phyloP scores from a whole-genome alignment of 2,797 vertebrate species.

The Mastacembelus armatus region DNA sequence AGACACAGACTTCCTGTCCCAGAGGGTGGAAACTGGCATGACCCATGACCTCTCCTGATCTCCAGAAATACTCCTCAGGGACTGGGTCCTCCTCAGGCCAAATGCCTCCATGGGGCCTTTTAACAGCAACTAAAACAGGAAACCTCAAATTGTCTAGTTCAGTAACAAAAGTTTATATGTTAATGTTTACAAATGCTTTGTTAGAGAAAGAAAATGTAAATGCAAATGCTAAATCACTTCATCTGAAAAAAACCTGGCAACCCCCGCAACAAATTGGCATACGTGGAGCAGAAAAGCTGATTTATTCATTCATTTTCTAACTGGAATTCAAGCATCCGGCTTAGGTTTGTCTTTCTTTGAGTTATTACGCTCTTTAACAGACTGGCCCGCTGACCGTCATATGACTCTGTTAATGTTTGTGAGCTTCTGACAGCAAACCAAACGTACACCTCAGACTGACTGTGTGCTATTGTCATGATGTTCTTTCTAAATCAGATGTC shows the following conservation, averaged over 20 bases:
- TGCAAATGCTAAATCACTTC: too few species aligned
- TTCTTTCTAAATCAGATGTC: background rate
- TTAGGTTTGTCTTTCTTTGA: slow-evolving; percentile 15
- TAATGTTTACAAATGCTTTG: background rate
- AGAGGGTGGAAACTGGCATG: slow-evolving; percentile 27
- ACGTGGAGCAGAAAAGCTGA: background rate
- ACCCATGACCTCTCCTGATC: slow-evolving; percentile 68
- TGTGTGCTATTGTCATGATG: background rate
- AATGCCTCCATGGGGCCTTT: slow-evolving; percentile 57
- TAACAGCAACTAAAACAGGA: slow-evolving; percentile 22
- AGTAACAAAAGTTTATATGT: background rate
- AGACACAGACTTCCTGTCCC: slow-evolving; percentile 80
- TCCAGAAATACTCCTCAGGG: slow-evolving; percentile 74
- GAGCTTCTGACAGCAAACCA: slow-evolving; percentile 3
- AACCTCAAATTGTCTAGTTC: background rate
- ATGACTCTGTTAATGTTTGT: slow-evolving; percentile 82
- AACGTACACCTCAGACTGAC: background rate
- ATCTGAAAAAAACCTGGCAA: too few species aligned
- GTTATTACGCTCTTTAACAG: slow-evolving; percentile 39
- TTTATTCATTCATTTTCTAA: background rate
- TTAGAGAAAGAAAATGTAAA: too few species aligned
- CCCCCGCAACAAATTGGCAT: background rate
- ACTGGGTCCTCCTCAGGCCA: slow-evolving; percentile 77
- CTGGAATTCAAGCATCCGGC: background rate
- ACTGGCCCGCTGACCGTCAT: slow-evolving; percentile 65